These are phyloP conservation scores for Phyllotreta striolata DNA, from an alignment of 2,888 invertebrate genomes.

Conservation along the genomic window DNA sequence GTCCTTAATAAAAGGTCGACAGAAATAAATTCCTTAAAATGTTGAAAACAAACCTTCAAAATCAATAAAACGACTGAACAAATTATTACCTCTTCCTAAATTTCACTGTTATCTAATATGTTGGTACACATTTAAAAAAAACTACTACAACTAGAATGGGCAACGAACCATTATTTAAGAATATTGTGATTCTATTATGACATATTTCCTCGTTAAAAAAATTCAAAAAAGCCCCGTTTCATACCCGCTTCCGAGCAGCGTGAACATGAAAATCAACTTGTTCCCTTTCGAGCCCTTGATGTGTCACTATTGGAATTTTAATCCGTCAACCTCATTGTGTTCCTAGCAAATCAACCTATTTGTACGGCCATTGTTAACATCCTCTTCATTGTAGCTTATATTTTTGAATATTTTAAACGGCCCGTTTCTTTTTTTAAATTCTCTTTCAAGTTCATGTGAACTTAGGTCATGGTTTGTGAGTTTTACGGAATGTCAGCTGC, in stretches of 20 bases:
- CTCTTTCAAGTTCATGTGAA: conserved; percentile 16
- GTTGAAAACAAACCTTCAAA: no score
- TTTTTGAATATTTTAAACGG: conserved; percentile 20
- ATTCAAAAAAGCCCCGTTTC: no score
- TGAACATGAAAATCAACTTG: conserved; percentile 19
- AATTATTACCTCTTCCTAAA: no score
- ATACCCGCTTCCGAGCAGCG: background rate
- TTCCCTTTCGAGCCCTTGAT: conserved; percentile 16
- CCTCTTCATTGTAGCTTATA: conserved; percentile 9
- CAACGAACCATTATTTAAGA: no score
- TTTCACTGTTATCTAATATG: no score
- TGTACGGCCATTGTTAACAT: conserved; percentile 26
- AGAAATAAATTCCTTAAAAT: no score
- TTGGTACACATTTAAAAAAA: no score
- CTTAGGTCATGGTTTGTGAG: conserved; percentile 26
- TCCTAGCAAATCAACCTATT: conserved; percentile 14
- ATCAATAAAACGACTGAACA: no score
- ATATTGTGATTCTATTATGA: no score
- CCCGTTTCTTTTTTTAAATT: conserved; percentile 7
- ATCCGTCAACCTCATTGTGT: conserved; percentile 17
- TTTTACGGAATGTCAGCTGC: conserved; percentile 21
- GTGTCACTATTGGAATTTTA: conserved; percentile 13
- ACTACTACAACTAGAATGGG: no score
- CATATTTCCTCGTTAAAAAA: no score
- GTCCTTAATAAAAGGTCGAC: no score